A percentile compares a stretch with the other conserved stretches of the same genome.
phyloP scores from a whole-genome alignment of 2,113 vertebrate genomes.

The Tragulus kanchil region DNA sequence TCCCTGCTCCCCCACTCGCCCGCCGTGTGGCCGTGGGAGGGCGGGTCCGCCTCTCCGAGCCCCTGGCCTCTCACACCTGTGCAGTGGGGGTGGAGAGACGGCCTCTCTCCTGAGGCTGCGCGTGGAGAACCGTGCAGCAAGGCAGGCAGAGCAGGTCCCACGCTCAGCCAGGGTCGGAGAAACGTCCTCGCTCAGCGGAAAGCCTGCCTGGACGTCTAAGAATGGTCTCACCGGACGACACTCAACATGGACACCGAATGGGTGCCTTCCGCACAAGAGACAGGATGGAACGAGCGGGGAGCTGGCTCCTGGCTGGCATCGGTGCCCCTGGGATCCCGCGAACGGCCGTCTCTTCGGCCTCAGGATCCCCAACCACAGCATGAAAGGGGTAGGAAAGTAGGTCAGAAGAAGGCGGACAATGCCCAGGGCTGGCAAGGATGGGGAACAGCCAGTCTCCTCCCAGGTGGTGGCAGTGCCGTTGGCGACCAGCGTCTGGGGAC shows the following conservation, averaged over 20 bases:
- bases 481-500: background rate
- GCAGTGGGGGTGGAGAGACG: background rate
- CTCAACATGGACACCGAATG: rapidly evolving
- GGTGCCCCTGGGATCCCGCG: rapidly evolving
- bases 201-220: background rate
- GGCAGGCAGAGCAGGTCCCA: background rate
- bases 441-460: rapidly evolving
- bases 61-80: background rate
- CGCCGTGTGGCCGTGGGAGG: background rate
- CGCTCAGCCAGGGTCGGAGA: background rate
- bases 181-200: rapidly evolving
- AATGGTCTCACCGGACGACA: background rate
- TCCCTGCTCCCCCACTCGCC: background rate
- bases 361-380: too few relatives aligned
- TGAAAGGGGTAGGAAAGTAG: rapidly evolving
- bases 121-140: rapidly evolving
- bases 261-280: background rate
- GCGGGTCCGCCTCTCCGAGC: background rate
- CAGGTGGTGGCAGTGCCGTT: background rate
- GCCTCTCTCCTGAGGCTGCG: background rate
- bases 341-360: background rate
- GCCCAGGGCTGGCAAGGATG: background rate
- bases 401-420: background rate
- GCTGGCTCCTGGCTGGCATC: background rate
- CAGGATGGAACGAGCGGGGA: background rate